These are phyloP conservation scores for Mythimna impura DNA, from an alignment of 2,888 invertebrate genomes.

Conservation along the genomic window DNA sequence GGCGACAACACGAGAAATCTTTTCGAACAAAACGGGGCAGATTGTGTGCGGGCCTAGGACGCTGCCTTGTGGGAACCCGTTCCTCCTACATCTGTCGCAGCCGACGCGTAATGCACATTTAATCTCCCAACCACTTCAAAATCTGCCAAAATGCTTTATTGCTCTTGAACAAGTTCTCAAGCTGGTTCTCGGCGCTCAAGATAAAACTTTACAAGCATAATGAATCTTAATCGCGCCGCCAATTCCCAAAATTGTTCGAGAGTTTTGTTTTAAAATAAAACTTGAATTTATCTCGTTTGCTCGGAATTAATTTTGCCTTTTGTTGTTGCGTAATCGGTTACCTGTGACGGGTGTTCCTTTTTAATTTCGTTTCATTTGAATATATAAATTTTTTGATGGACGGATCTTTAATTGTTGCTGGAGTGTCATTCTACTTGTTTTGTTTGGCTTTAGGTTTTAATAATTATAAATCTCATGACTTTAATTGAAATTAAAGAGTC, in stretches of 20 bases:
- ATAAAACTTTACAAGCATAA: conserved; percentile 90
- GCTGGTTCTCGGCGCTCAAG: conserved; percentile 79
- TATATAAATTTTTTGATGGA: conserved; percentile 54
- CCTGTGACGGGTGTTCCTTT: conserved; percentile 76
- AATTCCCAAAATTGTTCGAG: conserved; percentile 86
- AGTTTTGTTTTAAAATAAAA: conserved; percentile 87
- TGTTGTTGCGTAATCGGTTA: conserved; percentile 84
- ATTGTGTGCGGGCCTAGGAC: conserved; percentile 62
- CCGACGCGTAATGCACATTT: conserved; percentile 86
- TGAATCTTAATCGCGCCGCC: conserved; percentile 89
- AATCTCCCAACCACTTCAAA: conserved; percentile 86
- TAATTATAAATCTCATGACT: neutral
- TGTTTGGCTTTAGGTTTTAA: neutral
- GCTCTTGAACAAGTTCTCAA: conserved; percentile 84
- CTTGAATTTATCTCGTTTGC: conserved; percentile 83
- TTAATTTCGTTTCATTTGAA: conserved; percentile 74
- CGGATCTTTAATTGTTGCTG: conserved; percentile 29
- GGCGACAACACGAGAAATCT: conserved; percentile 59
- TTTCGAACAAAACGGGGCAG: conserved; percentile 61
- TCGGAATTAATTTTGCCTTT: conserved; percentile 84
- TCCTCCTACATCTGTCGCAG: conserved; percentile 80
- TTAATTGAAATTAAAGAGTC: too few relatives aligned
- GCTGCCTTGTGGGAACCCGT: conserved; percentile 62
- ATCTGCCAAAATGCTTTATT: conserved; percentile 90
- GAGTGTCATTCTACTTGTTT: conserved; percentile 11